Evolutionary conservation across 2,797 vertebrate species (phyloP), one percentile per base, ranked within the genome.

Genomic region (Syndactyla subalaris): DNA sequence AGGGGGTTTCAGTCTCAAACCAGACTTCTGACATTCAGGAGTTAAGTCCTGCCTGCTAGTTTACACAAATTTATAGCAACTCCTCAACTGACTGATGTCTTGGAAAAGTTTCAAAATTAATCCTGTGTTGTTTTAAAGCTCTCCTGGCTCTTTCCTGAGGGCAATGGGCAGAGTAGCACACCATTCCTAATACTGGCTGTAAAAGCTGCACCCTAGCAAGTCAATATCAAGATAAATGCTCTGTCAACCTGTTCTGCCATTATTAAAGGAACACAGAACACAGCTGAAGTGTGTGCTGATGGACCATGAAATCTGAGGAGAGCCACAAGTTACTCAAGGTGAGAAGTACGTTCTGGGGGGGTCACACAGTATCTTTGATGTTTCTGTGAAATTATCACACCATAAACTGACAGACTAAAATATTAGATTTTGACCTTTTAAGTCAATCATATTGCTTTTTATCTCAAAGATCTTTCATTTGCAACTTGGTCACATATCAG

Each of bases 401-500:
- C 70, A 49, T 89, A 95, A 97, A 96, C 92, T 92, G 92, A 94
- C 90, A 95, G 63, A 63, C 58, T 68, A 92, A 80, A 93, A 84
- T 93, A 97, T 98, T 96, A 95, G 55, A 92, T 95, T 96, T 94
- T 94, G 83, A 89, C 94, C 95, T 80, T 96, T 79, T 68, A 94
- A 93, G 89, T 93, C 76, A 97, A 87, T 95, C 93, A 85, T 80
- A 92, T 79, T 61, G 76, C 75, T 85, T 95, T 97, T 97, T 97
- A 95, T 96, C 93, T 96, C 51, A 38, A 95, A 96, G 68, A 93
- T 84, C 91, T 88, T 91, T 75, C 61, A 85, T 96, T 96, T 88
- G 74, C 80, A 92, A 71, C 61, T 94, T 96, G 95, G 95, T 95
- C 95, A 93, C 75, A 96, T 97, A 98, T 98, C 98, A 97, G 97